These are phyloP conservation scores for Microplitis mediator DNA, from an alignment of 1,140 invertebrate genomes.

Conservation along the genomic window DNA sequence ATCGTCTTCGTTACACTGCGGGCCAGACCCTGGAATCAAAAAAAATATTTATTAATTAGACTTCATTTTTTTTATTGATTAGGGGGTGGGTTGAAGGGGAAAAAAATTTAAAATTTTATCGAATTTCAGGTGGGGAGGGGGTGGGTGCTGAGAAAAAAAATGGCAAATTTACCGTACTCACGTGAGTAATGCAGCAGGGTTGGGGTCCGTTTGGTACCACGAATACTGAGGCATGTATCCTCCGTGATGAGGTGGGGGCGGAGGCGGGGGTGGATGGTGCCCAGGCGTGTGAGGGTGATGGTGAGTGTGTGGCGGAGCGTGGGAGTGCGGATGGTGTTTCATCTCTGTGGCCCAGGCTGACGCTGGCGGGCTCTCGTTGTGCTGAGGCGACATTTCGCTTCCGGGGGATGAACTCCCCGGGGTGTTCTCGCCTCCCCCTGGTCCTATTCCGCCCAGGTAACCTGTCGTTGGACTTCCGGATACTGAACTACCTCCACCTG, in stretches of 20 bases:
- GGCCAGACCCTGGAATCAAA: constrained; percentile 67
- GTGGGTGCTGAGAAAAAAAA: constrained; percentile 1
- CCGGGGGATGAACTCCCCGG: constrained; percentile 65
- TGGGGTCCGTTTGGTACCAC: constrained; percentile 76
- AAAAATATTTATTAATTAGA: constrained; percentile 17
- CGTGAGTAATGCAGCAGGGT: constrained; percentile 75
- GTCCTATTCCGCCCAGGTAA: constrained; percentile 61
- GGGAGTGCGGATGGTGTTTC: constrained; percentile 69
- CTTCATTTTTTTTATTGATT: background rate
- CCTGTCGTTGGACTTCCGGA: constrained; percentile 59
- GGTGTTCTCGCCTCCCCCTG: constrained; percentile 61
- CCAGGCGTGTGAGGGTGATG: constrained; percentile 67
- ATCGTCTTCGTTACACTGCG: constrained; percentile 64
- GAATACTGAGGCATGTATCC: constrained; percentile 77
- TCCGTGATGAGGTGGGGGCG: constrained; percentile 59
- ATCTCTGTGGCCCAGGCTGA: constrained; percentile 73
- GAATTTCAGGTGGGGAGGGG: background rate
- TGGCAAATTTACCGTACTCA: constrained; percentile 58
- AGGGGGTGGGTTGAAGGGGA: background rate
- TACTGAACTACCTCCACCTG: constrained; percentile 58
- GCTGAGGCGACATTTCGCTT: constrained; percentile 66
- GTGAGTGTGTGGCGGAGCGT: constrained; percentile 65
- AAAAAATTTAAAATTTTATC: constrained; percentile 11
- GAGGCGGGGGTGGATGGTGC: constrained; percentile 65
- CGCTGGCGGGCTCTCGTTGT: constrained; percentile 67